These are phyloP conservation scores for Polyploca ridens DNA, from an alignment of 2,888 invertebrate species.

Conservation along the genomic window DNA sequence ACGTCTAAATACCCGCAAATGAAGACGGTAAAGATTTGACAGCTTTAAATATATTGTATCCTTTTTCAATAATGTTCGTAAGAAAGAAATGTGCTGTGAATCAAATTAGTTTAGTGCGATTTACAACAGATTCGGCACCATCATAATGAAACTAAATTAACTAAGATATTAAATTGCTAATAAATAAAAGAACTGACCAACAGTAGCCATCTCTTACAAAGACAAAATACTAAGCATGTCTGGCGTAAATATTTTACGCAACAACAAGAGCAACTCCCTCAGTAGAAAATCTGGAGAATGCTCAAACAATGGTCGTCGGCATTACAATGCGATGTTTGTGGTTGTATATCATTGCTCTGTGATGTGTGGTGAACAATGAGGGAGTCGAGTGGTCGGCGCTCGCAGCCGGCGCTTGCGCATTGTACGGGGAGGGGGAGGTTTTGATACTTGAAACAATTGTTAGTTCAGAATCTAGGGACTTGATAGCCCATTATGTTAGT, in stretches of 20 bases:
- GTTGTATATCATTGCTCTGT: constrained; percentile 57
- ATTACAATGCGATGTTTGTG: constrained; percentile 42
- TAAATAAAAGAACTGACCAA: neutral
- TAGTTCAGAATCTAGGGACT: neutral
- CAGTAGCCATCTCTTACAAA: neutral
- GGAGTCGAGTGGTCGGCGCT: constrained; percentile 31
- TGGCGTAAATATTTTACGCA: neutral
- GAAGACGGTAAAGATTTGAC: too few species aligned
- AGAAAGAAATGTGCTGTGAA: too few species aligned
- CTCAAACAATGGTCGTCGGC: constrained; percentile 25
- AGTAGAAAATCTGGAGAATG: constrained; percentile 11
- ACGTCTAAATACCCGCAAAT: too few species aligned
- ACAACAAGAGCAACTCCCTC: constrained; percentile 2
- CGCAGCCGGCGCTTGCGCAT: constrained; percentile 72
- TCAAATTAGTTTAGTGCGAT: too few species aligned
- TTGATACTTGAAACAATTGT: constrained; percentile 53
- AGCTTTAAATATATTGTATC: too few species aligned
- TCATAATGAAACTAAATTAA: too few species aligned
- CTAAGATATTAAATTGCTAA: neutral
- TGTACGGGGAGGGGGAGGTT: constrained; percentile 16
- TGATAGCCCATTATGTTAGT: too few species aligned
- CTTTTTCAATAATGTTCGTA: too few species aligned
- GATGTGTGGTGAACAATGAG: constrained; percentile 59
- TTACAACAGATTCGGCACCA: too few species aligned
- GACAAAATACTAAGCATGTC: constrained; percentile 10